phyloP scores from a whole-genome alignment of 2,797 vertebrate species.

The Poeciliopsis gracilis region DNA sequence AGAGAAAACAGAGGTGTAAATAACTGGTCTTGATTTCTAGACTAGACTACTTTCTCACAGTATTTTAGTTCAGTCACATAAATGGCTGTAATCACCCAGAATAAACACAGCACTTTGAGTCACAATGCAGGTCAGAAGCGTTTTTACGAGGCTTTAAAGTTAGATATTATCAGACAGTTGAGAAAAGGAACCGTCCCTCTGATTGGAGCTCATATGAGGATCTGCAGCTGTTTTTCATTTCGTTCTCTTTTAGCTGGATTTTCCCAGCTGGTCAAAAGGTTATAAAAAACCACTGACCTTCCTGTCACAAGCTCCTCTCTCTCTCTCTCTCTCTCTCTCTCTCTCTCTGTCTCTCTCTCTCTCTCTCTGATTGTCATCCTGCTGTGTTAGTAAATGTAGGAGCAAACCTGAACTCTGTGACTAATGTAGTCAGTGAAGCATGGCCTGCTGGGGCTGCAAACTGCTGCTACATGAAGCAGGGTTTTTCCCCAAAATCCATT shows the following conservation, averaged over 20 bases:
- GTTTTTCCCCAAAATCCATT: constrained; percentile 35
- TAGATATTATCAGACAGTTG: not conserved
- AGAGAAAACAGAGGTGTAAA: not conserved
- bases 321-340: constrained; percentile 19
- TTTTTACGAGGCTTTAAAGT: not conserved
- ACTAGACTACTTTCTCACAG: not conserved
- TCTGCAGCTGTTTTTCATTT: constrained; percentile 9
- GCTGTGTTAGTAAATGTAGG: constrained; percentile 1
- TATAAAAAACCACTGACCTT: constrained; percentile 46
- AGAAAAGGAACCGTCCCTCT: not conserved
- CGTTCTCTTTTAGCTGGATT: constrained; percentile 14
- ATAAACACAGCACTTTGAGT: not conserved
- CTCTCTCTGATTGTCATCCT: constrained; percentile 11
- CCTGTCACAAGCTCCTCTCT: constrained; percentile 35
- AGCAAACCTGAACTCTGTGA: constrained; percentile 18
- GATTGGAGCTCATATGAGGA: not conserved
- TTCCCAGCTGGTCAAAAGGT: constrained; percentile 22
- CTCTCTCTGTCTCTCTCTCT: too few relatives aligned
- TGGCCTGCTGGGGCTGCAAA: not conserved
- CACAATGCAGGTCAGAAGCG: not conserved
- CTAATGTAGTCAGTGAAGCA: constrained; percentile 13
- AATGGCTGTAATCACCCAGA: not conserved
- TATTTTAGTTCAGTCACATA: not conserved
- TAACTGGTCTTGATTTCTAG: not conserved
- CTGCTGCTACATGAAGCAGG: not conserved